Conservation (phyloP, 2,113 vertebrate genomes). For the Sebastes schlegelii region DNA sequence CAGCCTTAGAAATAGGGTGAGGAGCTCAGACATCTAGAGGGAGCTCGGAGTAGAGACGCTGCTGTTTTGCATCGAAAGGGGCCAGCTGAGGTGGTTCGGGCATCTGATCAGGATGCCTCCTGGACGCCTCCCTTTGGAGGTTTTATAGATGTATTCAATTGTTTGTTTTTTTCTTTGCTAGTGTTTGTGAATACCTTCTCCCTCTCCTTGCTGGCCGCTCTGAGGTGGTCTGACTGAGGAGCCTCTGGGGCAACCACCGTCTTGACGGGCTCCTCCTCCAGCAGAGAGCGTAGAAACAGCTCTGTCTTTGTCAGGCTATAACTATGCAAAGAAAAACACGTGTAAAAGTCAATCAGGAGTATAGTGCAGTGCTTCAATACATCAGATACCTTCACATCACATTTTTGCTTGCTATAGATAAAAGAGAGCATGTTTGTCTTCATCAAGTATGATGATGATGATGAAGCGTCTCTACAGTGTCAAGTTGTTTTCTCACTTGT, state of each 20-base stretch:
- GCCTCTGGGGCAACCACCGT: slow-evolving; percentile 90
- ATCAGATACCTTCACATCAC: neutral
- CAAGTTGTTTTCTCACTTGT: slow-evolving; percentile 88
- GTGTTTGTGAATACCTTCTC: slow-evolving; percentile 69
- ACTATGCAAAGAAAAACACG: slow-evolving; percentile 78
- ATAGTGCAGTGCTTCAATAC: neutral
- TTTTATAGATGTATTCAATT: neutral
- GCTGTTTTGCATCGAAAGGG: no score
- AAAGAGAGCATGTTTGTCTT: neutral
- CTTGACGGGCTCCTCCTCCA: slow-evolving; percentile 92
- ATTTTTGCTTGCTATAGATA: neutral
- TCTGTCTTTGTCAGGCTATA: slow-evolving; percentile 92
- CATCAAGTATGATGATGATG: neutral
- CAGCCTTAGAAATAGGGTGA: no score
- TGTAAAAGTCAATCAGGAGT: neutral
- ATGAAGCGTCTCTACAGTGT: neutral
- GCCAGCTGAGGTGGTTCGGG: no score
- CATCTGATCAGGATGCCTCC: no score
- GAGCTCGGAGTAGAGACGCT: no score
- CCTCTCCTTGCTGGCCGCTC: slow-evolving; percentile 79
- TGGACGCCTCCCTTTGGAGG: no score
- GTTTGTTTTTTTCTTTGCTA: neutral
- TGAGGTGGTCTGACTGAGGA: slow-evolving; percentile 79
- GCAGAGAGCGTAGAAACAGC: slow-evolving; percentile 90
- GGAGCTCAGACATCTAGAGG: no score